Conservation (phyloP, 2,888 invertebrate genomes). For the Antheraea assamensis region DNA sequence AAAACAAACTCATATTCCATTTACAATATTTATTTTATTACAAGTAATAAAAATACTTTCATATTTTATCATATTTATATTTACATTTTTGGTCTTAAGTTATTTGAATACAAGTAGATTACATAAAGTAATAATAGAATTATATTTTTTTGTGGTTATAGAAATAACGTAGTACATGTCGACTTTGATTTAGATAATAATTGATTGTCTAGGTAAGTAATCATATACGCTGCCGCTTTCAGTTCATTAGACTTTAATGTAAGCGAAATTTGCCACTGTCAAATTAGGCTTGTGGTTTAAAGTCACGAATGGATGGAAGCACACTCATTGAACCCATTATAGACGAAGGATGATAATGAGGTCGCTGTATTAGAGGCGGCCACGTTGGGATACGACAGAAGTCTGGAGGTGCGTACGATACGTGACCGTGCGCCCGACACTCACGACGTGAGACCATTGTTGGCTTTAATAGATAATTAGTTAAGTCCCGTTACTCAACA, state of each 20-base stretch:
- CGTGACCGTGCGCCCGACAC: slow-evolving; percentile 49
- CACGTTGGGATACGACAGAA: slow-evolving; percentile 30
- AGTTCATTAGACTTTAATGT: slow-evolving; percentile 8
- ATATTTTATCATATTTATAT: neutral
- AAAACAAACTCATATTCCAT: too few species aligned
- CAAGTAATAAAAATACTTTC: neutral
- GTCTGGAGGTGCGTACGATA: slow-evolving; percentile 46
- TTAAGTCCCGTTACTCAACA: slow-evolving; percentile 74
- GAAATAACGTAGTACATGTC: neutral
- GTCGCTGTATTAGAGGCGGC: slow-evolving; percentile 1
- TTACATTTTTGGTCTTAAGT: neutral
- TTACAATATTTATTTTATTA: too few species aligned
- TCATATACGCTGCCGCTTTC: neutral
- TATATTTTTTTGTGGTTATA: neutral
- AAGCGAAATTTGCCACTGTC: slow-evolving; percentile 1
- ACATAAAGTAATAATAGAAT: neutral
- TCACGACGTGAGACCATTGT: slow-evolving; percentile 74
- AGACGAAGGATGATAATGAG: neutral
- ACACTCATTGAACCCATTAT: slow-evolving; percentile 2
- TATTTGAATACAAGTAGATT: neutral
- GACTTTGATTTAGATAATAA: neutral
- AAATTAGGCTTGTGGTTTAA: slow-evolving; percentile 11
- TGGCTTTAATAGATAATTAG: slow-evolving; percentile 79
- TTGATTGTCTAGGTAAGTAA: slow-evolving; percentile 1
- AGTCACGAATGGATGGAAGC: slow-evolving; percentile 8